phyloP scores from a whole-genome alignment of 2,888 invertebrate genomes.

The Synergus laeviventris region DNA sequence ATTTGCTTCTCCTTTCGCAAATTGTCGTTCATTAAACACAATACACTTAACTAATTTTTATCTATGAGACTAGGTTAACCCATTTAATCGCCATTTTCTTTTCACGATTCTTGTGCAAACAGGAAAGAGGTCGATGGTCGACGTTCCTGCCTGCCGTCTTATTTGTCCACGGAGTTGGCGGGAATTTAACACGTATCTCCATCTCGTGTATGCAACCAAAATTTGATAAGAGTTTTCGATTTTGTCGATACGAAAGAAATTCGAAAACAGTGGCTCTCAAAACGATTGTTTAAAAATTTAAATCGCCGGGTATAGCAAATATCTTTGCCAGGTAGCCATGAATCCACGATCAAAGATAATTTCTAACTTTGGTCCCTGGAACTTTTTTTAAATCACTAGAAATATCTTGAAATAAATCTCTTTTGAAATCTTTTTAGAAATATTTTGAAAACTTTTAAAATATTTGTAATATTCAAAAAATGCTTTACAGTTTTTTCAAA shows the following conservation, averaged over 20 bases:
- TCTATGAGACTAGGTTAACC: not conserved
- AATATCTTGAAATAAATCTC: too few species aligned
- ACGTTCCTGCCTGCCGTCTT: too few species aligned
- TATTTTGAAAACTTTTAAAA: too few species aligned
- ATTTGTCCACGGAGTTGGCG: slow-evolving; percentile 1
- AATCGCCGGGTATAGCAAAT: too few species aligned
- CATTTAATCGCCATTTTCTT: not conserved
- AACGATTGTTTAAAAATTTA: too few species aligned
- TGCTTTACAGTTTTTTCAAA: too few species aligned
- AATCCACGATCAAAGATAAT: too few species aligned
- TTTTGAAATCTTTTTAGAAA: too few species aligned
- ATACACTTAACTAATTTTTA: not conserved
- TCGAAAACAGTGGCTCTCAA: not conserved
- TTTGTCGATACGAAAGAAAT: not conserved
- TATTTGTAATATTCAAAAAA: too few species aligned
- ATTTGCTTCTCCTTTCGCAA: not conserved
- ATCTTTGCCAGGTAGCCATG: too few species aligned
- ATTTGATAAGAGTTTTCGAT: not conserved
- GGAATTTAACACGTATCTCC: slow-evolving; percentile 8
- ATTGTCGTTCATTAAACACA: not conserved
- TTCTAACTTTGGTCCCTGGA: too few species aligned
- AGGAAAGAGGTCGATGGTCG: slow-evolving; percentile 15
- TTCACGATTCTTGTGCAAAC: not conserved
- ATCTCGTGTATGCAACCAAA: not conserved
- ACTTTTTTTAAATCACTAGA: too few species aligned